These are phyloP conservation scores for Oryzias melastigma DNA, from an alignment of 2,113 vertebrate genomes.

Conservation along the genomic window DNA sequence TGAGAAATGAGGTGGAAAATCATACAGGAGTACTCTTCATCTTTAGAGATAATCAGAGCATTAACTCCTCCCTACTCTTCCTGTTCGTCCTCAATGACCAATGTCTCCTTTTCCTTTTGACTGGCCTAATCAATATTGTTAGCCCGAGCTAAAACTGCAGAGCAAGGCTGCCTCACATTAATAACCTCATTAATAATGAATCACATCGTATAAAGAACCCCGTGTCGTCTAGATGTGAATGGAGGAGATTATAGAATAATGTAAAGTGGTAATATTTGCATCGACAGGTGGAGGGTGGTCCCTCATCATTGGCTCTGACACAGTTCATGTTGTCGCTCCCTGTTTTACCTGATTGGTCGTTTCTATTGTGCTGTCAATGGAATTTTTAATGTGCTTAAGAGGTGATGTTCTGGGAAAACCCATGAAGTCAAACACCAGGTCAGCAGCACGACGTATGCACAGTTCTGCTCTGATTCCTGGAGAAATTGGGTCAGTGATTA, in stretches of 20 bases:
- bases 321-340: conserved; percentile 5
- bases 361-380: conserved; percentile 18
- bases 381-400: conserved; percentile 1
- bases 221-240: conserved; percentile 52
- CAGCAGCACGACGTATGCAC: conserved; percentile 13
- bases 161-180: conserved; percentile 49
- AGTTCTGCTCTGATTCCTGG: too few species aligned
- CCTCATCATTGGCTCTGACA: conserved; percentile 20
- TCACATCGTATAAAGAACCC: conserved; percentile 50
- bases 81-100: conserved; percentile 44
- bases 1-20: conserved; percentile 52
- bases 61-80: conserved; percentile 24
- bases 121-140: conserved; percentile 60
- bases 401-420: conserved; percentile 40
- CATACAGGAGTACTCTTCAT: conserved; percentile 52
- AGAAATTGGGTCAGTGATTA: too few species aligned
- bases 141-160: conserved; percentile 38
- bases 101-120: conserved; percentile 25
- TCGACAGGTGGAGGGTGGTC: conserved; percentile 36
- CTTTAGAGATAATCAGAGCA: conserved; percentile 39
- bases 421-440: conserved; percentile 57
- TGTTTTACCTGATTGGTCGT: conserved; percentile 24
- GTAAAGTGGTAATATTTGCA: conserved; percentile 43
- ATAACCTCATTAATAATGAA: conserved; percentile 71
- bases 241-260: conserved; percentile 44